Base-by-base conservation (phyloP, 2,797 vertebrate species). In the Amphiprion clarkii region DNA sequence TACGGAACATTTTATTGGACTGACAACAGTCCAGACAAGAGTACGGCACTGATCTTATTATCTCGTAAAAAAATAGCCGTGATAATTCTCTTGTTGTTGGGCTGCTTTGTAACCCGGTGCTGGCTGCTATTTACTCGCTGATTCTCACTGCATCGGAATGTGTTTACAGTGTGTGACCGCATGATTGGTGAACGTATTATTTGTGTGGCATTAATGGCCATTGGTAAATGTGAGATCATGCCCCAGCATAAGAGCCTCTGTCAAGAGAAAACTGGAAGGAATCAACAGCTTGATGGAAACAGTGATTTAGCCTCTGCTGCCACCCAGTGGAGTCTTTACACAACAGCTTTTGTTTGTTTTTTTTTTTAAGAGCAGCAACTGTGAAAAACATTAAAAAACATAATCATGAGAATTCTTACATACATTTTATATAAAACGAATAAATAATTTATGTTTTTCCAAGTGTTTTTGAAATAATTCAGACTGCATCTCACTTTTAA, bases 261-360 rank as follows among this genome's bases (percentile, higher is more conserved):
- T 48, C 46, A 48, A 16, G 17, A 48, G 48, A 44, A 44, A 44
- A 44, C 4, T 23, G 9, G n/a, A 13, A 48, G 46, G 16, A 48
- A 48, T 17, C 46, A 1, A 3, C 7, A 33, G 31, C 53, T 48
- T n/a, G 31, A 39, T 0, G 29, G 46, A 44, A 31, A 48, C 70
- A 49, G 19, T 23, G 66, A 52, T 0, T 33, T 5, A 27, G 2
- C 33, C 64, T 71, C 53, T 87, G 74, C 84, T 83, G 85, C 90
- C 91, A 74, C 62, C 87, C 2, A 54, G 79, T 89, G 91, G 87
- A 73, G 13, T 8, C 17, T 48, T 48, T 48, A 48, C 8, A 13
- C 46, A 19, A 8, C 46, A 19, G 46, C 46, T 8, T 48, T 8
- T 33, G 7, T 33, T 33, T 33, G 23, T 23, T 23, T 23, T 23